Base-by-base conservation (phyloP, 2,888 invertebrate species). In the Cryptops parisi region DNA sequence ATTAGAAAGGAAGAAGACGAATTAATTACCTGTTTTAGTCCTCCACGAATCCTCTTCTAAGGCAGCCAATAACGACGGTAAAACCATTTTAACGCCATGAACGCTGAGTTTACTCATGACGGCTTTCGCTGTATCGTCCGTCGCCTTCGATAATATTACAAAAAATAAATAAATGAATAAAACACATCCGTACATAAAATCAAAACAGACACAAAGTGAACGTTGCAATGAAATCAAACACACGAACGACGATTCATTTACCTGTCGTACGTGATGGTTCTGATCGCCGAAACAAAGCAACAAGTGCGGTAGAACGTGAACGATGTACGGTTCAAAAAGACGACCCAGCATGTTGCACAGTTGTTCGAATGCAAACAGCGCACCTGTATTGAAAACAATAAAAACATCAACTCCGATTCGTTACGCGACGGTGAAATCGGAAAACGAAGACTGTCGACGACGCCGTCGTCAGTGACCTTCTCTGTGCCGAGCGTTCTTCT, bases 1-100 rank as follows among this genome's bases (percentile, higher is more conserved):
- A n/a, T 33, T 33, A 12, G 9, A 12, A n/a, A 9, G n/a, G 38
- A 33, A n/a, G 6, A 12, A 15, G 9, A 6, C 44, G 44, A 15
- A 43, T 17, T 43, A 17, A 12, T 12, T 46, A 80, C 83, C 90
- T 5, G 89, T 88, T 72, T 96, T 96, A 1, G 98, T 98, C 64
- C 98, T 76, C 98, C 98, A 99, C 17, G 94, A 93, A 71, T 98
- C 97, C 68, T 97, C 91, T 68, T 96, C 88, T 53, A 98, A 73
- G 27, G 94, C 97, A 62, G 84, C 82, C 57, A 98, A 73, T 58
- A 98, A 75, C 57, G 91, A 84, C 1, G 98, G 98, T 61, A 99
- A 75, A 54, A 98, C 90, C 41, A 98, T 76, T 72, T 97, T 98
- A 43, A 97, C 97, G 57, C 98, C 98, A 72, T 96, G 96, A 57